Evolutionary conservation across 2,113 vertebrate species (phyloP), one percentile per base, ranked within the genome.

Genomic region (Oryzias javanicus): DNA sequence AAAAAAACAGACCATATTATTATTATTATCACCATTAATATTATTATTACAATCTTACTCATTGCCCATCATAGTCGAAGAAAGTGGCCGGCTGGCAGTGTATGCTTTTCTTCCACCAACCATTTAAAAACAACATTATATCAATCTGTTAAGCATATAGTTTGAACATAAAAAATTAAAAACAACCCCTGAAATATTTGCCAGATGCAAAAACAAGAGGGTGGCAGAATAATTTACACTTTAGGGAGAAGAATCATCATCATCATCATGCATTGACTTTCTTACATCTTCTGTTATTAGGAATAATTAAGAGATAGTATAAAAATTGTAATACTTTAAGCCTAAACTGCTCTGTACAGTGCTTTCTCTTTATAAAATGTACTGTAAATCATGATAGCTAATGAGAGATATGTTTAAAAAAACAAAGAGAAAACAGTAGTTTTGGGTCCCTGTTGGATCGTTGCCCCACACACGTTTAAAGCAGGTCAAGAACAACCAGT

Each of bases 261-360:
- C n/a, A 54, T 42, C 56, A 81, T 84, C 94, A 96, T 96, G 94
- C 94, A 94, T 89, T 90, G 93, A 97, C 91, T 95, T 86, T 94
- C 93, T 96, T 96, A 96, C 95, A 98, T 93, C 94, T 96, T 97
- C 94, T 96, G 94, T 97, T 95, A 95, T 94, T 79, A 86, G 75
- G 83, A 89, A 90, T 94, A 96, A 91, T 94, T 92, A 93, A 75
- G 92, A 91, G 88, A 94, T 89, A 95, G 88, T 79, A 93, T 47
- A 79, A 87, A 75, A 71, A 91, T 88, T 91, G 91, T 93, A 92
- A 95, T 93, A 95, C 94, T 93, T 94, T 95, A 94, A 94, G 94
- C 89, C 91, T 92, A 93, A 84, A 91, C 93, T 93, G 93, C 91
- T 91, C 94, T 95, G 92, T 95, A 95, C 95, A 96, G 91, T 89